Evolutionary conservation across 2,888 invertebrate genomes (phyloP).

Genomic region (Ophonus ardosiacus): DNA sequence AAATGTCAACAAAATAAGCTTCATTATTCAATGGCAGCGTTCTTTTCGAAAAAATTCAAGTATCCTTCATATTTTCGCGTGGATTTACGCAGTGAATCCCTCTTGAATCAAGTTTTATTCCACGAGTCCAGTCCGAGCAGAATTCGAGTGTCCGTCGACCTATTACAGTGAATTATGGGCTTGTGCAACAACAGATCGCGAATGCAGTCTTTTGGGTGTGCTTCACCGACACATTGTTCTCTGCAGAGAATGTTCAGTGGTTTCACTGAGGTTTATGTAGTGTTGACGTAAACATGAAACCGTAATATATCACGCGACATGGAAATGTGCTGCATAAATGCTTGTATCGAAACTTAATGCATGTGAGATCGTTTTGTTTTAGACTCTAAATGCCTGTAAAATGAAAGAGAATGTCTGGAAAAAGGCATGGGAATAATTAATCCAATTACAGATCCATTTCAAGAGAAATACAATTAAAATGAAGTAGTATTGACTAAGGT

Average conservation of each 20-base stretch:
- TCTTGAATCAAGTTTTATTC: not conserved
- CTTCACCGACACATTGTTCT: conserved; percentile 31
- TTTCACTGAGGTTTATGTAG: not conserved
- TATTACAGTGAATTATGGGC: conserved; percentile 38
- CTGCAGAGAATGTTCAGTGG: conserved; percentile 31
- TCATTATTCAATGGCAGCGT: not conserved
- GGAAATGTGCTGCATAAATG: conserved; percentile 7
- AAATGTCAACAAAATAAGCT: not conserved
- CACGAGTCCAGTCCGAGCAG: conserved; percentile 7
- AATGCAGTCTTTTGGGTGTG: conserved; percentile 48
- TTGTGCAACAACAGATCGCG: conserved; percentile 46
- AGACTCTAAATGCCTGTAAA: not conserved
- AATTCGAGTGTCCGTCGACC: conserved; percentile 27
- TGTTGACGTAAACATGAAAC: conserved; percentile 35
- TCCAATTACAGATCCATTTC: too few relatives aligned
- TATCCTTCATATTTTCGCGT: not conserved
- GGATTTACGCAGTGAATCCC: not conserved
- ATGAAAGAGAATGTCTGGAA: not conserved
- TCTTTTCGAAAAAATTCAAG: not conserved
- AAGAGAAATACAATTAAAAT: not conserved
- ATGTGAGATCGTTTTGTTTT: conserved; percentile 6
- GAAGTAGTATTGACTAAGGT: not conserved
- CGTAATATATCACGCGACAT: conserved; percentile 32
- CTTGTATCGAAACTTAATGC: conserved; percentile 20
- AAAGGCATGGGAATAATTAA: too few relatives aligned